Conservation (phyloP, 2,113 vertebrate species). For the Pipra filicauda region DNA sequence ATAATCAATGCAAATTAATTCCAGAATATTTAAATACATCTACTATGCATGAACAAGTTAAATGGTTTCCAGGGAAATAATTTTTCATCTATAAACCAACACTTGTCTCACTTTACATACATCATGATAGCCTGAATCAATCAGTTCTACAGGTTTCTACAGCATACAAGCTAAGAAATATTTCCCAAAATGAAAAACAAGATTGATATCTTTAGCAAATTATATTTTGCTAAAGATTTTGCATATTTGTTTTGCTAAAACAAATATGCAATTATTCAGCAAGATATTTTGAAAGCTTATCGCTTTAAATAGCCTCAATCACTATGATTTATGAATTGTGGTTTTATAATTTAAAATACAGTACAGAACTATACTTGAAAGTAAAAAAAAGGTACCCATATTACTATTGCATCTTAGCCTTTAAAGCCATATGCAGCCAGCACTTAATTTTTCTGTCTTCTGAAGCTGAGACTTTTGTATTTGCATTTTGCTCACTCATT, state of each 20-base stretch:
- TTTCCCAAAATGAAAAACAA: not conserved
- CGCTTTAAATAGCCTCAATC: not conserved
- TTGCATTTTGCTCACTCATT: not conserved
- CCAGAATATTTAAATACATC: conserved; percentile 15
- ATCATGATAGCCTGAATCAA: not conserved
- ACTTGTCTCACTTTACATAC: not conserved
- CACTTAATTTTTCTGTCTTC: not conserved
- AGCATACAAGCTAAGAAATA: not conserved
- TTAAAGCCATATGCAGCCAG: not conserved
- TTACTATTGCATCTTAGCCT: not conserved
- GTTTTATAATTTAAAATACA: not conserved
- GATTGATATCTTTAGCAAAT: conserved; percentile 29
- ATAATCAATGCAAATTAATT: conserved; percentile 14
- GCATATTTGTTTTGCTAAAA: no score
- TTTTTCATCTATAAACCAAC: conserved; percentile 5
- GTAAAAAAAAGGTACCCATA: not conserved
- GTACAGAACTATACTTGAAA: not conserved
- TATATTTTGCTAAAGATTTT: not conserved
- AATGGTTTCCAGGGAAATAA: conserved; percentile 12
- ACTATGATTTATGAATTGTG: not conserved
- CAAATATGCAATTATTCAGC: not conserved
- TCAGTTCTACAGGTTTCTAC: not conserved
- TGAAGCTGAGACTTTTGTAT: not conserved
- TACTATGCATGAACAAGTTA: not conserved
- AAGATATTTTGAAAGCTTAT: conserved; percentile 23